Evolutionary conservation across 2,797 vertebrate genomes (phyloP), one percentile per base, ranked within the genome.

Genomic region (Dryobates pubescens): DNA sequence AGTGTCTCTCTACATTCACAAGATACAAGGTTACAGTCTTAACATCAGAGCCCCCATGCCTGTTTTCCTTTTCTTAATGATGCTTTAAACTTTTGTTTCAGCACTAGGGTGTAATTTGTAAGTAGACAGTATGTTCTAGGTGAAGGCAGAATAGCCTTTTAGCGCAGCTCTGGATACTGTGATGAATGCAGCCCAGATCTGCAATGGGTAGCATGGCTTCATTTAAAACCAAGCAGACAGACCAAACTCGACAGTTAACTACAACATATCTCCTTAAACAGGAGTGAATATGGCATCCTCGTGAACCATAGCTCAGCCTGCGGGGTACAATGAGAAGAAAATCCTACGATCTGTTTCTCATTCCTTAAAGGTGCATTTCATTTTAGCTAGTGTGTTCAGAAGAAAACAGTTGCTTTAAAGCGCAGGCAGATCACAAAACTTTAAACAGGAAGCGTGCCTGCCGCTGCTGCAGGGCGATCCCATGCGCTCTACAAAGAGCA

Each of bases 221-320:
- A 3, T 20, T 74, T 51, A 13, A 30, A 57, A 41, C 20, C 43
- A 38, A 27, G 43, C n/a, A 27, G 3, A 12, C 13, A 68, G 10
- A 67, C 0, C 56, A 20, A 62, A 62, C 14, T 23, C 11, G 59
- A 6, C 29, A 19, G 18, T 5, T 53, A 71, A 4, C 11, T 26
- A 7, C 45, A 22, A 7, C 1, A 0, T 62, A 4, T 10, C 10
- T 36, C 22, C 26, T 57, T 5, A 51, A 38, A 45, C 1, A 26
- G 9, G 29, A 7, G 8, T 9, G 36, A 54, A 1, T 2, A 1
- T 3, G 15, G 22, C 32, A 59, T 45, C 45, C 17, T 58, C 22
- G 1, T 0, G 51, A 64, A 27, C 17, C 1, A 0, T 17, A 5
- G 2, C 32, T 30, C 45, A 68, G 54, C 38, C 49, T 17, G 41